phyloP scores from a whole-genome alignment of 2,888 invertebrate species.

The Seladonia tumulorum region DNA sequence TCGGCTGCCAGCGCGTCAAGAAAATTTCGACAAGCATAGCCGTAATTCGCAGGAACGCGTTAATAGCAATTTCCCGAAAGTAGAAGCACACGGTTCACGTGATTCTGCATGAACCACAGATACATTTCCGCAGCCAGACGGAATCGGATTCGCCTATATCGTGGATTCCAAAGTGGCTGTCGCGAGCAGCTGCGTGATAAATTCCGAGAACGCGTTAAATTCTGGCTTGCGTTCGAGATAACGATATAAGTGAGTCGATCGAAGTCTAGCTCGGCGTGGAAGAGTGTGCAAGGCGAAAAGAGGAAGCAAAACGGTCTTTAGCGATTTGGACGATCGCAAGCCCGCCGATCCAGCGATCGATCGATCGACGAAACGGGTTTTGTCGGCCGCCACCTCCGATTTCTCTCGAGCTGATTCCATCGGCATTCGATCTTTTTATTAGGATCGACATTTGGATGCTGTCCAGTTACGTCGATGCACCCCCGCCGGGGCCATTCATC shows the following conservation, averaged over 20 bases:
- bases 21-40: no score
- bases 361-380: slow-evolving; percentile 6
- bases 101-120: background rate
- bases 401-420: slow-evolving; percentile 54
- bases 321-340: slow-evolving; percentile 30
- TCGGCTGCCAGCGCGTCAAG: no score
- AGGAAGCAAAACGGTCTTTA: slow-evolving; percentile 7
- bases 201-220: slow-evolving; percentile 51
- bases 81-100: background rate
- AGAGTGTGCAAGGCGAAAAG: no score
- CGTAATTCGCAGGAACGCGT: no score
- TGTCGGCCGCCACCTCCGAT: background rate
- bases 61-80: background rate
- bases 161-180: slow-evolving; percentile 43
- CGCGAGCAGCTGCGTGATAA: slow-evolving; percentile 56
- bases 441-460: slow-evolving; percentile 71
- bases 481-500: background rate
- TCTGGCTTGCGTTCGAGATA: slow-evolving; percentile 25
- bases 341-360: background rate
- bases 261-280: background rate
- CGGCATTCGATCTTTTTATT: slow-evolving; percentile 73
- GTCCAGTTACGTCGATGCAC: slow-evolving; percentile 59
- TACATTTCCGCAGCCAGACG: background rate
- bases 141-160: slow-evolving; percentile 17
- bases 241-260: slow-evolving; percentile 37